Conservation (phyloP, 2,797 vertebrate genomes). For the Channa striata region DNA sequence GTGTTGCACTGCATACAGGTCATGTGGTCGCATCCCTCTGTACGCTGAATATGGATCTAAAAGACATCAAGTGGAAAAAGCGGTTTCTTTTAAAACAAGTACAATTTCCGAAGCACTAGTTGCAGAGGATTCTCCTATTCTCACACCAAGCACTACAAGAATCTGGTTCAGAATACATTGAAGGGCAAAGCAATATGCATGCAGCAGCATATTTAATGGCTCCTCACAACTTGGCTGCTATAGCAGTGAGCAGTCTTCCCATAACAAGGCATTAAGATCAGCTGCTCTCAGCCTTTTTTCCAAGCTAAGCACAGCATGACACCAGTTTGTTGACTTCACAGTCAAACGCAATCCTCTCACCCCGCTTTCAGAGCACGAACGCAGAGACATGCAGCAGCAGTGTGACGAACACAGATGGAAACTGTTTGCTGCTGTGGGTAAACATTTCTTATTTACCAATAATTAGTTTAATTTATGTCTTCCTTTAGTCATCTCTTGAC, state of each 20-base stretch:
- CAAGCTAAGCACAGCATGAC: constrained; percentile 55
- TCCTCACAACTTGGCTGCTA: constrained; percentile 16
- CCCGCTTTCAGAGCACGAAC: constrained; percentile 38
- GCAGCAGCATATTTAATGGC: constrained; percentile 14
- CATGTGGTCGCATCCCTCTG: constrained; percentile 99
- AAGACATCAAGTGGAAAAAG: constrained; percentile 1
- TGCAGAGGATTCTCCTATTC: constrained; percentile 2
- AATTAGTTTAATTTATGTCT: constrained; percentile 56
- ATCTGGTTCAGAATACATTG: background rate
- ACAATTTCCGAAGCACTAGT: background rate
- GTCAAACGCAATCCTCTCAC: constrained; percentile 31
- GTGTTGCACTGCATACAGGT: constrained; percentile 98
- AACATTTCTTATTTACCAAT: constrained; percentile 55
- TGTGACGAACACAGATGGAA: constrained; percentile 45
- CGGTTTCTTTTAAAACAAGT: background rate
- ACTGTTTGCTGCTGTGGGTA: constrained; percentile 43
- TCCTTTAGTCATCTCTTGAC: constrained; percentile 50
- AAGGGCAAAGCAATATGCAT: background rate
- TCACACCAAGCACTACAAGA: background rate
- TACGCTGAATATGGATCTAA: constrained; percentile 98
- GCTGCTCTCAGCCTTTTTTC: constrained; percentile 40
- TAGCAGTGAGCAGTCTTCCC: constrained; percentile 25
- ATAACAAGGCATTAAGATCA: constrained; percentile 33
- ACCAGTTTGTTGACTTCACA: constrained; percentile 48
- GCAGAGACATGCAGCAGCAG: constrained; percentile 13